Conservation (phyloP, 2,797 vertebrate species). For the Lepus townsendii region DNA sequence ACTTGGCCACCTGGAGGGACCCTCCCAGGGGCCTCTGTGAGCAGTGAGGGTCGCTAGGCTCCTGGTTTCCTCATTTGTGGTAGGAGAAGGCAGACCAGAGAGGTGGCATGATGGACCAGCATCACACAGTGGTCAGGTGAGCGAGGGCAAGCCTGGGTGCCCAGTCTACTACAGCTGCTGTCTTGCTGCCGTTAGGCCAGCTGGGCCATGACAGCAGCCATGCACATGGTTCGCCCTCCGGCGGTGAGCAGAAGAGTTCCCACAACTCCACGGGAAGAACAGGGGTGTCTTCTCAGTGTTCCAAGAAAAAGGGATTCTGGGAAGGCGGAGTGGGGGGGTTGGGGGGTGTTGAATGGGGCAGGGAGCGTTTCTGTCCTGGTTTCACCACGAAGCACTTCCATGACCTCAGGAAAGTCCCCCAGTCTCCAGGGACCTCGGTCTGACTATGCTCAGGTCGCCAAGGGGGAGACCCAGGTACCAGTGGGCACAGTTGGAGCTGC, state of each 20-base stretch:
- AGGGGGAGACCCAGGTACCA: not conserved
- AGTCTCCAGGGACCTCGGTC: not conserved
- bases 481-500: not conserved
- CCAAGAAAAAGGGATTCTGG: not conserved
- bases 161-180: too few species aligned
- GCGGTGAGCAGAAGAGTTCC: not conserved
- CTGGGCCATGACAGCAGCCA: too few species aligned
- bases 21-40: not conserved
- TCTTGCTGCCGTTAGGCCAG: not conserved
- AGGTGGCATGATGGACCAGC: not conserved
- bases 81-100: not conserved
- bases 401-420: not conserved
- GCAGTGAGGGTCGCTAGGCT: not conserved
- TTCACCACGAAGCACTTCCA: not conserved
- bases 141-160: fast-evolving
- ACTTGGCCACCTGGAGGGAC: fast-evolving
- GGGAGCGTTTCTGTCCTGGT: not conserved
- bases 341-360: not conserved
- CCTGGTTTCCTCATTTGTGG: not conserved
- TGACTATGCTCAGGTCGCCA: not conserved
- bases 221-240: not conserved
- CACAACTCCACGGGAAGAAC: not conserved
- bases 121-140: not conserved
- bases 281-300: not conserved
- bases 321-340: not conserved